phyloP scores from a whole-genome alignment of 2,888 invertebrate species.

The Anorthoa munda region DNA sequence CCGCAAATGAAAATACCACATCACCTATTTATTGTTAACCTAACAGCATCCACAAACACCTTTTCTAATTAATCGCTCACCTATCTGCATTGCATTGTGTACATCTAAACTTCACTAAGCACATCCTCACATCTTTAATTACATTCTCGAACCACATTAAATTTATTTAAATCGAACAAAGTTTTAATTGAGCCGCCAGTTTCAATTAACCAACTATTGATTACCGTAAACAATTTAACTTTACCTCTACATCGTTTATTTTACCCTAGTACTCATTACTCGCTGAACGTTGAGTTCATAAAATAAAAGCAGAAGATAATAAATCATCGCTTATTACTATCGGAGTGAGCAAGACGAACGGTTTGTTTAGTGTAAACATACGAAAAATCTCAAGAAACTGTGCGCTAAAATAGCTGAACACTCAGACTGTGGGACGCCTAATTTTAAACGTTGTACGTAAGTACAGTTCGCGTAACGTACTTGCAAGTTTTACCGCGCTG shows the following conservation, averaged over 20 bases:
- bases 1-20: not conserved
- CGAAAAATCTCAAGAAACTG: slow-evolving; percentile 27
- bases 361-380: slow-evolving; percentile 46
- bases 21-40: not conserved
- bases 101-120: not conserved
- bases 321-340: slow-evolving; percentile 44
- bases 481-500: not conserved
- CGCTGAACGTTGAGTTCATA: slow-evolving; percentile 39
- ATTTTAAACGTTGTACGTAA: slow-evolving; percentile 29
- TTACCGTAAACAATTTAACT: slow-evolving; percentile 52
- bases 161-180: slow-evolving; percentile 34
- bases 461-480: not conserved
- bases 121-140: not conserved
- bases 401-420: slow-evolving; percentile 38
- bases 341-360: slow-evolving; percentile 37
- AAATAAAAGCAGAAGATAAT: slow-evolving; percentile 43
- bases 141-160: slow-evolving; percentile 13
- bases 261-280: slow-evolving; percentile 15
- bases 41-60: not conserved
- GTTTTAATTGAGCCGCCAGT: slow-evolving; percentile 24
- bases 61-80: not conserved
- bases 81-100: not conserved
- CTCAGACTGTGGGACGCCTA: slow-evolving; percentile 57
- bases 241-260: slow-evolving; percentile 26
- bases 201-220: slow-evolving; percentile 37